Conservation (phyloP, 2,113 vertebrate species). For the Elgaria multicarinata region DNA sequence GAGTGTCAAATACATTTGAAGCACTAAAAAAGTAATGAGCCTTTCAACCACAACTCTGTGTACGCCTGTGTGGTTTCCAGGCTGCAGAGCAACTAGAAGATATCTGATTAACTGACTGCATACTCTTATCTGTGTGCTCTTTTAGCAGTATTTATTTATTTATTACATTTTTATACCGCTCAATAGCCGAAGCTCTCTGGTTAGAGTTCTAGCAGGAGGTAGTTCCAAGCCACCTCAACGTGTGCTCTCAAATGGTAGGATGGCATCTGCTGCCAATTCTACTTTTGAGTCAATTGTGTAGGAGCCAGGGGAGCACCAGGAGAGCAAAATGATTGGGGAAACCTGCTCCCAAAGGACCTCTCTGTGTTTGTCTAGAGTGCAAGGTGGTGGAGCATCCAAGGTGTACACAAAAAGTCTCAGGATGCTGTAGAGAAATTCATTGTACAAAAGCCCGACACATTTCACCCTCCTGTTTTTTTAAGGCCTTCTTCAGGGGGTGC, state of each 20-base stretch:
- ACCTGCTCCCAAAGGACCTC: not conserved
- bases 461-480: too few species aligned
- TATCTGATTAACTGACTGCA: not conserved
- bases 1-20: conserved; percentile 18
- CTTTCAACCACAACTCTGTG: conserved; percentile 50
- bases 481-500: not conserved
- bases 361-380: too few species aligned
- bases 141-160: not conserved
- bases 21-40: conserved; percentile 44
- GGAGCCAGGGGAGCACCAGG: not conserved
- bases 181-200: too few species aligned
- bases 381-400: too few species aligned
- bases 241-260: too few species aligned
- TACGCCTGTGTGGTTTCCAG: conserved; percentile 56
- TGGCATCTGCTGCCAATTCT: not conserved
- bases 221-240: not conserved
- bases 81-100: conserved; percentile 5
- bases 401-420: too few species aligned
- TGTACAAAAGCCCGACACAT: too few species aligned
- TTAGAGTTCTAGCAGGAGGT: not conserved
- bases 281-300: not conserved
- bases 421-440: too few species aligned
- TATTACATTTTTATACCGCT: too few species aligned
- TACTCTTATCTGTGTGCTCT: conserved; percentile 42
- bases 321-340: not conserved